Conservation (phyloP, 2,797 vertebrate species). For the Aphelocoma californica region DNA sequence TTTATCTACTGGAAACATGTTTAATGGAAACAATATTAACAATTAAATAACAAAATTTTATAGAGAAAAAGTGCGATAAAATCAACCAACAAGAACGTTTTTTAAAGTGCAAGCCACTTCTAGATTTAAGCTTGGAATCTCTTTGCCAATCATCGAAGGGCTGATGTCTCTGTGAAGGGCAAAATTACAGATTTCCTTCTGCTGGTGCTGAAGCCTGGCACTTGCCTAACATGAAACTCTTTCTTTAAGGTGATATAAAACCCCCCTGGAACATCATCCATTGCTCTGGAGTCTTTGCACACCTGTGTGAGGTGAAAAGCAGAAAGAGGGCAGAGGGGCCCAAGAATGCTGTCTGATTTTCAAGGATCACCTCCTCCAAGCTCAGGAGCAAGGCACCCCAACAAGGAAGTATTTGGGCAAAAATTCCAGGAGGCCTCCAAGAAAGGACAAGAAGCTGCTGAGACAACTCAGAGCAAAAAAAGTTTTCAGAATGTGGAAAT, state of each 20-base stretch:
- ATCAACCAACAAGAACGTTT: not conserved
- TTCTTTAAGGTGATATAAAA: not conserved
- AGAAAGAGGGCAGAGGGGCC: not conserved
- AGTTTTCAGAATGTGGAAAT: not conserved
- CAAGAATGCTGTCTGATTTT: not conserved
- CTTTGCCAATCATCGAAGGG: accelerated
- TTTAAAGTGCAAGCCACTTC: not conserved
- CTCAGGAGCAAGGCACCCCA: not conserved
- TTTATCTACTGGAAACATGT: not conserved
- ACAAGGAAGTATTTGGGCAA: not conserved
- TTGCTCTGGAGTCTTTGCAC: not conserved
- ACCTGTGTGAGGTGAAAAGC: accelerated
- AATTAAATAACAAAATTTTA: not conserved
- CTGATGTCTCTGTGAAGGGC: not conserved
- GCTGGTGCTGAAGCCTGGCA: not conserved
- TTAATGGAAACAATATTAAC: not conserved
- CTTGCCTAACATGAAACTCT: accelerated
- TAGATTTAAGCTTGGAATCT: not conserved
- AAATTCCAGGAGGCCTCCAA: accelerated
- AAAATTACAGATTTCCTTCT: not conserved
- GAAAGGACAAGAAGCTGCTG: not conserved
- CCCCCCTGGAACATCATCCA: not conserved
- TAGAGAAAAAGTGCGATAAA: not conserved
- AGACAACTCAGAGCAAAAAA: not conserved
- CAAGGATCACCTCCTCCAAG: not conserved